A percentile compares a stretch with the other conserved stretches of the same genome.
Conservation (phyloP, 2,797 vertebrate genomes). For the Sylvilagus floridanus region DNA sequence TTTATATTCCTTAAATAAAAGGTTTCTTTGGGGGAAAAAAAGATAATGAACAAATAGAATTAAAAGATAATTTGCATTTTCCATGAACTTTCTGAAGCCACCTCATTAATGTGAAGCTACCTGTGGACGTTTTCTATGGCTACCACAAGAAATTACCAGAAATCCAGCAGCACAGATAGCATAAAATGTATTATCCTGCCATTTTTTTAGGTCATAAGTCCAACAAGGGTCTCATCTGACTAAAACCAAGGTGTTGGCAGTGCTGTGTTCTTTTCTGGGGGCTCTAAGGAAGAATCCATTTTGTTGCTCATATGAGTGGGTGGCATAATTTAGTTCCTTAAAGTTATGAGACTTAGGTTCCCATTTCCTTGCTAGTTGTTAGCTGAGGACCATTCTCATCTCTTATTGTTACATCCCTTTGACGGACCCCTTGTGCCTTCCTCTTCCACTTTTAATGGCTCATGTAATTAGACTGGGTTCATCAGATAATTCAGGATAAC, state of each 20-base stretch:
- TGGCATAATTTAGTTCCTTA: slow-evolving; percentile 35
- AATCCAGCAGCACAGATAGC: neutral
- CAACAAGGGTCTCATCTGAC: neutral
- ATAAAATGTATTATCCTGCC: slow-evolving; percentile 46
- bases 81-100: too few relatives aligned
- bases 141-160: slow-evolving; percentile 13
- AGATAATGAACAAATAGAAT: too few relatives aligned
- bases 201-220: neutral
- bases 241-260: neutral
- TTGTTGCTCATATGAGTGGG: neutral
- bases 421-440: neutral
- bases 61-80: too few relatives aligned
- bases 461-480: neutral
- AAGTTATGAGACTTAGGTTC: neutral
- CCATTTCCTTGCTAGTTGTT: neutral
- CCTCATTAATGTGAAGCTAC: neutral
- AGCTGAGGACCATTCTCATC: neutral
- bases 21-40: too few relatives aligned
- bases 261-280: neutral
- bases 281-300: neutral
- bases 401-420: neutral
- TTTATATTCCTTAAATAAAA: too few relatives aligned
- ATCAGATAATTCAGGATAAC: neutral
- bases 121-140: neutral
- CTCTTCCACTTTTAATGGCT: slow-evolving; percentile 10